Evolutionary conservation across 1,140 invertebrate genomes (phyloP).

Genomic region (Maniola jurtina): DNA sequence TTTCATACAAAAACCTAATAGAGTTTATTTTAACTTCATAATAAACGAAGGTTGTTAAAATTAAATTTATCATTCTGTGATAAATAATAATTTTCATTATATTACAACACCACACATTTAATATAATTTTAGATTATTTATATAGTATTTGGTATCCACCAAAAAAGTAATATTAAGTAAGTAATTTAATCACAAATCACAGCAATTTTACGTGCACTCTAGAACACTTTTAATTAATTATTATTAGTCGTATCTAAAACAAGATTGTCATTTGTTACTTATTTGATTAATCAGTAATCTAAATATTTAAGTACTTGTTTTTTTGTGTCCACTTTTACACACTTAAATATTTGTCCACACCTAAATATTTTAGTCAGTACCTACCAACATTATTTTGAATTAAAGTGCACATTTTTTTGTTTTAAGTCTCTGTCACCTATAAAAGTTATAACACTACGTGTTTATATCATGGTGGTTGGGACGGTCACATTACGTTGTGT

Average conservation of each 20-base stretch:
- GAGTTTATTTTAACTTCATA: too few species aligned
- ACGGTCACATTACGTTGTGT: slow-evolving; percentile 61
- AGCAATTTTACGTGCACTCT: slow-evolving; percentile 18
- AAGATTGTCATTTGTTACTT: slow-evolving; percentile 8
- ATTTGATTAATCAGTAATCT: background rate
- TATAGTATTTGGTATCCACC: too few species aligned
- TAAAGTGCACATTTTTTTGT: slow-evolving; percentile 20
- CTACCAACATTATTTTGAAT: background rate
- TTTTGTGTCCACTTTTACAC: slow-evolving; percentile 15
- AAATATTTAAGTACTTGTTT: slow-evolving; percentile 24
- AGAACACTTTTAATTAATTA: slow-evolving; percentile 12
- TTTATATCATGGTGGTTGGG: slow-evolving; percentile 48
- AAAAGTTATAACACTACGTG: slow-evolving; percentile 26
- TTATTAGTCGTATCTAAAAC: slow-evolving; percentile 17
- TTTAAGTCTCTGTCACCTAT: slow-evolving; percentile 34
- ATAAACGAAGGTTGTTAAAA: too few species aligned
- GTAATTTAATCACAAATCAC: background rate
- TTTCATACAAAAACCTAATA: background rate
- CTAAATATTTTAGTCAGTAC: background rate
- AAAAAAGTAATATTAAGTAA: slow-evolving; percentile 12
- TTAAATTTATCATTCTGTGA: too few species aligned
- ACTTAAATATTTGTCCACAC: slow-evolving; percentile 1
- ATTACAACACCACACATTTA: slow-evolving; percentile 14
- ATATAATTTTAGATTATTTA: background rate
- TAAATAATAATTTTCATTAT: slow-evolving; percentile 9